Percentiles rank a stretch among this genome's conserved stretches.
Conservation (phyloP, 2,888 invertebrate species). For the Macrophya alboannulata region DNA sequence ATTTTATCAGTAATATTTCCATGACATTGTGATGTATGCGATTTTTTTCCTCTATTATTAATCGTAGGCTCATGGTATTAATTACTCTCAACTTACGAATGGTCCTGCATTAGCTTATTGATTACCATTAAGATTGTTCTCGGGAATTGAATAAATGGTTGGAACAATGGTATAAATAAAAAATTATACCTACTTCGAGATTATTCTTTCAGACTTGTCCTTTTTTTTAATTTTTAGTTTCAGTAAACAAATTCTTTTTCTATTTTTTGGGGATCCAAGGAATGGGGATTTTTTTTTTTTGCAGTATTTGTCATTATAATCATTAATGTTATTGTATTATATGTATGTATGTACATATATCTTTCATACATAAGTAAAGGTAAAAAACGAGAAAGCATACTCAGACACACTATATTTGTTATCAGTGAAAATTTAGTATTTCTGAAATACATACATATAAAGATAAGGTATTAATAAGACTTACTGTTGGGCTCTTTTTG, state of each 20-base stretch:
- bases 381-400: neutral
- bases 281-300: neutral
- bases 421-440: neutral
- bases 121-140: neutral
- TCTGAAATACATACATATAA: neutral
- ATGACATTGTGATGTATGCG: neutral
- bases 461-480: neutral
- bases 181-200: neutral
- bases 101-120: neutral
- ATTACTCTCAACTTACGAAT: neutral
- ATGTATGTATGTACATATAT: too few relatives aligned
- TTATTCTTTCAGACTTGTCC: too few relatives aligned
- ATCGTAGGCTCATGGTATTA: neutral
- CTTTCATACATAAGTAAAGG: neutral
- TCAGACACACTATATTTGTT: neutral
- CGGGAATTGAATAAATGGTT: neutral
- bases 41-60: neutral
- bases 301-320: neutral
- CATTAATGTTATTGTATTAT: too few relatives aligned
- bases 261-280: neutral
- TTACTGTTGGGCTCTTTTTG: neutral
- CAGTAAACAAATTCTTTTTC: neutral
- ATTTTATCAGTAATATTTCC: conserved; percentile 1
- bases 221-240: neutral
- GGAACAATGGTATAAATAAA: neutral